Evolutionary conservation across 1,140 invertebrate species (phyloP), one percentile per base, ranked within the genome.

Genomic region (Drosophila ananassae): DNA sequence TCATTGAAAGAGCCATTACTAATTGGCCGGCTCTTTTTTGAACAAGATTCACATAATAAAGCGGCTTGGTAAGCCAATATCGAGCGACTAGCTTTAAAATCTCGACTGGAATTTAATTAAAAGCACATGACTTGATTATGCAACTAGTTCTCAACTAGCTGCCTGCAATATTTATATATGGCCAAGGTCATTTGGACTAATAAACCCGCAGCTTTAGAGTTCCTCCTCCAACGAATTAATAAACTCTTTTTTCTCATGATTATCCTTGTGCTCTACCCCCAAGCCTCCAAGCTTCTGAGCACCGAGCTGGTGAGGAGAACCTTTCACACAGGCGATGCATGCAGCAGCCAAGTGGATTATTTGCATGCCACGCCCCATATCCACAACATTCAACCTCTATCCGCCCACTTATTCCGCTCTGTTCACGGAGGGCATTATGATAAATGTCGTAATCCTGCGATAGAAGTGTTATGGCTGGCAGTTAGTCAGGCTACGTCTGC

Each of bases 361-460:
- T 61, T 73, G 58, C 58, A 56, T 37, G 69, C 52, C 69, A 25
- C 46, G 50, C 21, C 57, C 28, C 22, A 47, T 47, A 47, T 22
- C 41, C 41, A 44, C 17, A 56, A 24, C 32, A 12, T 13, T 24
- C 50, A 32, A n/a, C 24, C 41, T 30, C 30, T 32, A 30, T 48
- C 9, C n/a, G 10, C 9, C n/a, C 53, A 34, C 51, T 55, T 46
- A 10, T 41, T 17, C 41, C 21, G 9, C 21, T 47, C 44, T 47
- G 44, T 10, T 47, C 44, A 21, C 17, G 60, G 39, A 37, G 30
- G 37, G 54, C 48, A 74, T 74, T 64, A 56, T 74, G 72, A 74
- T 74, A 73, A 74, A 74, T 74, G 72, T 74, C 69, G 60, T 74
- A 74, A 74, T 74, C 64, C 39, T 37, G 53, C 53, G 59, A 66